Evolutionary conservation across 2,113 vertebrate genomes (phyloP), one percentile per base, ranked within the genome.

Genomic region (Corythoichthys intestinalis): DNA sequence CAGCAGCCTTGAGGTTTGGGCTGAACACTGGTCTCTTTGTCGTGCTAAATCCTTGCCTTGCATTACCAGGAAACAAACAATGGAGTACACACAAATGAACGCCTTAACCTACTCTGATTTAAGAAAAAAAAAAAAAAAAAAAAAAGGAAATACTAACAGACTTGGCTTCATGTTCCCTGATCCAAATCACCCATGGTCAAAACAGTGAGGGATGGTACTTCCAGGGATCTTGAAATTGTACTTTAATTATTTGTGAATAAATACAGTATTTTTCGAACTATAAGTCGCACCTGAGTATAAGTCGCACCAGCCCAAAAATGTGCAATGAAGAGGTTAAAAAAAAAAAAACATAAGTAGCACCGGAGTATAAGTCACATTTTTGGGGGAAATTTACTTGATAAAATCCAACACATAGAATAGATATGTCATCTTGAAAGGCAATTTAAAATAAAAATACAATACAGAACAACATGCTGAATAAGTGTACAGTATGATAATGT

Each of bases 21-120:
- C 65, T 64, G 75, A 91, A 91, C 88, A 91, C 79, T 86, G 76
- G 75, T 61, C 52, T 78, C 89, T 85, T 91, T 91, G 89, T 90
- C 73, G 60, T 1, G 49, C 71, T 70, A 58, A 67, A 69, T 78
- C 82, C 82, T 87, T 81, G 83, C 83, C 67, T 74, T 75, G 72
- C 61, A 59, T 82, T 77, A 77, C 79, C 87, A 74, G 81, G 68
- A 69, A 37, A 50, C 80, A 72, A 67, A 81, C 63, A 38, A 78
- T 75, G 72, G 52, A 44, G 57, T 71, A 52, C 62, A 63, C 71
- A 65, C 67, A 57, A 66, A 63, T 48, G 38, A 53, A 72, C 65
- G 72, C 68, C 76, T 76, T 72, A 57, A 71, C 65, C 75, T 77
- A 72, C 70, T 83, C 71, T 86, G 80, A 89, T 81, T 85, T 81